A percentile compares a stretch with the other conserved stretches of the same genome.
phyloP scores from a whole-genome alignment of 92 coral and sea anemone species.

The Paramuricea clavata region DNA sequence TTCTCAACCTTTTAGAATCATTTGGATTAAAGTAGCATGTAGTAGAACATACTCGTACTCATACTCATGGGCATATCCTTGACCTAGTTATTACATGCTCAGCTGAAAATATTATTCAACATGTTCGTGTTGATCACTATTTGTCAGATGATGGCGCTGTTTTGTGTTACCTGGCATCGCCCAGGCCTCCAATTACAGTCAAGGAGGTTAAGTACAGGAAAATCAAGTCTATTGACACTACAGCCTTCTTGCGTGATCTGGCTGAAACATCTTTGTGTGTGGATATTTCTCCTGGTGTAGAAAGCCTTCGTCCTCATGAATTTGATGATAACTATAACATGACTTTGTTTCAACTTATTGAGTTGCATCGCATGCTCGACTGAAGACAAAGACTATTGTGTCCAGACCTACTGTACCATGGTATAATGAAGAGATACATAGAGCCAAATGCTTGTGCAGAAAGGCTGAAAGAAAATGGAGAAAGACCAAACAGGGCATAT shows the following conservation, averaged over 20 bases:
- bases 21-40: no score
- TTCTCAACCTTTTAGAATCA: constrained; percentile 52
- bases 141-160: constrained; percentile 63
- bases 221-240: no score
- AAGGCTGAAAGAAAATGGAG: no score
- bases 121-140: constrained; percentile 55
- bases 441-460: neutral
- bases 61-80: constrained; percentile 63
- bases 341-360: constrained; percentile 27
- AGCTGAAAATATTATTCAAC: constrained; percentile 49
- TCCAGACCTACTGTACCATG: constrained; percentile 44
- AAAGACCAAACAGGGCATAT: no score
- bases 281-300: no score
- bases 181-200: no score
- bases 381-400: constrained; percentile 46
- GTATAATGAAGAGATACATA: constrained; percentile 26
- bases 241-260: no score
- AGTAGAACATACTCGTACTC: constrained; percentile 56
- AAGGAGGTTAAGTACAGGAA: no score
- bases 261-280: no score
- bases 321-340: no score
- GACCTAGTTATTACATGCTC: constrained; percentile 46
- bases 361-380: constrained; percentile 45
- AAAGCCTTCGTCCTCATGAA: no score
- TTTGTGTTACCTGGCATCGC: no score